phyloP scores from a whole-genome alignment of 2,797 vertebrate genomes.

The Sebastolobus alascanus region DNA sequence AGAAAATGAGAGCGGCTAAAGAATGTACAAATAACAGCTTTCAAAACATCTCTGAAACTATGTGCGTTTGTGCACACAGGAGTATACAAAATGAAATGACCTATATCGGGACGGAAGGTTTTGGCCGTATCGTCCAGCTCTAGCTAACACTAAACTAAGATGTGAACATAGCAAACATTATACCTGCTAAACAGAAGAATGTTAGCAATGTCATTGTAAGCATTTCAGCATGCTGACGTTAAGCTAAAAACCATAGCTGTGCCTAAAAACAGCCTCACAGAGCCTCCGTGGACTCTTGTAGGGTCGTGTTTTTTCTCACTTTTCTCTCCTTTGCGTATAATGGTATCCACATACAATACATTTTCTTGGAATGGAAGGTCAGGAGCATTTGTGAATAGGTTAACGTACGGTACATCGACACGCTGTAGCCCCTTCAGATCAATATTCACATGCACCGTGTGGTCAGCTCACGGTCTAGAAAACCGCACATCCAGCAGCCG shows the following conservation, averaged over 20 bases:
- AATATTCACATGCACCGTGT: constrained; percentile 28
- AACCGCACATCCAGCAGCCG: background rate
- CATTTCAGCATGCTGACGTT: background rate
- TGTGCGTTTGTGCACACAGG: background rate
- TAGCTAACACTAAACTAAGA: background rate
- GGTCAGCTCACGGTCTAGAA: constrained; percentile 35
- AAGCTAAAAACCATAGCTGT: background rate
- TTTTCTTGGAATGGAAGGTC: constrained; percentile 34
- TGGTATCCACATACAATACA: constrained; percentile 12
- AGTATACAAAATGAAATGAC: no score
- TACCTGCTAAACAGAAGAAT: background rate
- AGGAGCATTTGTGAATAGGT: constrained; percentile 9
- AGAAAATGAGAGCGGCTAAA: constrained; percentile 43
- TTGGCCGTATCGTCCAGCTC: no score
- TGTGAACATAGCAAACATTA: background rate
- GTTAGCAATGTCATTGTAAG: background rate
- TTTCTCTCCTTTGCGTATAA: background rate
- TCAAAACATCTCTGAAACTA: constrained; percentile 2
- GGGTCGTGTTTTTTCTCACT: background rate
- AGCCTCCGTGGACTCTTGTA: background rate
- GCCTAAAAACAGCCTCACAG: background rate
- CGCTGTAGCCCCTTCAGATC: constrained; percentile 17
- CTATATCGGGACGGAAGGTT: no score
- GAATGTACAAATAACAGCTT: constrained; percentile 39
- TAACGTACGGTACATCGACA: background rate